phyloP scores from a whole-genome alignment of 2,888 invertebrate species.

The Coleophora flavipennella region DNA sequence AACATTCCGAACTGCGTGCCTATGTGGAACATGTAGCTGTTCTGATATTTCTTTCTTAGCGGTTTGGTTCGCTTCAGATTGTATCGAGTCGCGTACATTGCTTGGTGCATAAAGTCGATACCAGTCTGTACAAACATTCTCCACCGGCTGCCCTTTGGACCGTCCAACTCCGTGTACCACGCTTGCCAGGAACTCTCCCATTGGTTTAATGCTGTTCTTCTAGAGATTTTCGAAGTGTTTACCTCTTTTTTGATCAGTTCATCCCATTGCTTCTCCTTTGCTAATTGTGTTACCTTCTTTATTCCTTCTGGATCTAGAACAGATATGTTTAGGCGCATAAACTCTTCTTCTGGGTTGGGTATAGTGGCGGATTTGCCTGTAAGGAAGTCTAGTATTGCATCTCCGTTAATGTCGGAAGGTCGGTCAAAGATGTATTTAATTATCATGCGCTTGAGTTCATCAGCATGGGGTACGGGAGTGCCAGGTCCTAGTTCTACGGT shows the following conservation, averaged over 20 bases:
- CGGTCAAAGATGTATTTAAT: slow-evolving; percentile 4
- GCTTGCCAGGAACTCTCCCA: too few species aligned
- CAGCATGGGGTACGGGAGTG: slow-evolving; percentile 14
- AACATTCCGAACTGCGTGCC: too few species aligned
- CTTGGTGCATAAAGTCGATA: slow-evolving; percentile 13
- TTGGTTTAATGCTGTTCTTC: too few species aligned
- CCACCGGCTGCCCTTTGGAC: too few species aligned
- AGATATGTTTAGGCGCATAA: slow-evolving; percentile 14
- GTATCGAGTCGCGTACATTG: slow-evolving; percentile 24
- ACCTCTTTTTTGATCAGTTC: too few species aligned
- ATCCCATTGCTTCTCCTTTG: slow-evolving; percentile 7
- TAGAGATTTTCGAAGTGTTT: too few species aligned
- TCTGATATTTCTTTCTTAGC: too few species aligned
- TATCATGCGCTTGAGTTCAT: slow-evolving; percentile 10
- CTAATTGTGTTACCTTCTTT: slow-evolving; percentile 13
- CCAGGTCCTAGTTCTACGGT: not conserved
- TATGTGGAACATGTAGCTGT: too few species aligned
- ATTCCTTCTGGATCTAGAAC: slow-evolving; percentile 17
- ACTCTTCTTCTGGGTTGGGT: not conserved
- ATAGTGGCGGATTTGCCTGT: slow-evolving; percentile 7
- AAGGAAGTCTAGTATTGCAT: slow-evolving; percentile 13
- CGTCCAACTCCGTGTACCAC: too few species aligned
- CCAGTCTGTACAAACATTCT: too few species aligned
- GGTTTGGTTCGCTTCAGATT: slow-evolving; percentile 19
- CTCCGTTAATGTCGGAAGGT: slow-evolving; percentile 9